These are phyloP conservation scores for Brachypalpus laphriformis DNA, from an alignment of 2,888 invertebrate genomes.

Conservation along the genomic window DNA sequence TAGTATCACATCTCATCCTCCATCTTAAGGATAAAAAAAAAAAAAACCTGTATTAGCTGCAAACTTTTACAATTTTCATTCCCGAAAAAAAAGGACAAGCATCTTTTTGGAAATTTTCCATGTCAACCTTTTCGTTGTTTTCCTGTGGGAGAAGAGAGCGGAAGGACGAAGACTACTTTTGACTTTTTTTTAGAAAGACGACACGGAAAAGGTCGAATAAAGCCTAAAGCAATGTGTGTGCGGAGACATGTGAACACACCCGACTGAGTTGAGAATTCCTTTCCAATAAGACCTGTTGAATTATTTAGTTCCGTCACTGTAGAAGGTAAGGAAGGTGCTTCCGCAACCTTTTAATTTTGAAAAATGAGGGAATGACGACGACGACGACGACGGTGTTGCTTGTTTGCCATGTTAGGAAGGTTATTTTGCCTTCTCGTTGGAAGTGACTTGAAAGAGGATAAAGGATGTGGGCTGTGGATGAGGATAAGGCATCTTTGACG, in stretches of 20 bases:
- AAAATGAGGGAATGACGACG: constrained; percentile 24
- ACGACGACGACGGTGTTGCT: not conserved
- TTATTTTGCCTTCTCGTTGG: not conserved
- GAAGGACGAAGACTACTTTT: not conserved
- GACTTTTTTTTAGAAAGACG: constrained; percentile 14
- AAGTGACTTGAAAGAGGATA: no score
- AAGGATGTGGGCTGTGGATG: not conserved
- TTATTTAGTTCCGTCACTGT: constrained; percentile 26
- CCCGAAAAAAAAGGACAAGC: not conserved
- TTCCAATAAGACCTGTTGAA: constrained; percentile 48
- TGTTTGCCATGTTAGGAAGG: constrained; percentile 6
- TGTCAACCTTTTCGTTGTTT: constrained; percentile 26
- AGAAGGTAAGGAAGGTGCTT: not conserved
- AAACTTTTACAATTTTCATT: constrained; percentile 49
- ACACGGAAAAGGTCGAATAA: not conserved
- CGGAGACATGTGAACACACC: constrained; percentile 11
- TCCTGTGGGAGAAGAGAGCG: not conserved
- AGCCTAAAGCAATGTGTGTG: not conserved
- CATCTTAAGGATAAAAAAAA: not conserved
- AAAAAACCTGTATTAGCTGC: constrained; percentile 26
- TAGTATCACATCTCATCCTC: not conserved
- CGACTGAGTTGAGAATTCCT: constrained; percentile 11
- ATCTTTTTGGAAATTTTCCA: constrained; percentile 6
- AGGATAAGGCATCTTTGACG: not conserved
- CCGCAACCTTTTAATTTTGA: constrained; percentile 34